Evolutionary conservation across 2,113 vertebrate species (phyloP), one percentile per base, ranked within the genome.

Genomic region (Hippocampus mohnikei): DNA sequence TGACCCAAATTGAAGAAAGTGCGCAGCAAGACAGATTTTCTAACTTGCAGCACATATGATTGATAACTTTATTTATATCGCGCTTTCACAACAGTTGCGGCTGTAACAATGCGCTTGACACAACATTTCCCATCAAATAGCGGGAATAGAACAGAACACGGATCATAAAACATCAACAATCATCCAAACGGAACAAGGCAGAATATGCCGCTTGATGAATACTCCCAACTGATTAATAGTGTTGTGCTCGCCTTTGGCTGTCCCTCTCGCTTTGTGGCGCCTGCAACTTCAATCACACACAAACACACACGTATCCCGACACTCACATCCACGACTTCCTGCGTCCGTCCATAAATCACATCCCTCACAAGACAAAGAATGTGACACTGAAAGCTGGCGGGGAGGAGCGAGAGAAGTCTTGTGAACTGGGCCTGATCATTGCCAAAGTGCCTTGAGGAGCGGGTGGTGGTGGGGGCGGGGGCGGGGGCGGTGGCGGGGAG

Each of bases 331-430:
- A 55, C 48, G 21, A 60, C 76, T 86, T 90, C 88, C 87, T 78
- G 67, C 76, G 73, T 84, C 76, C 1, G 5, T 70, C 76, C 81
- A 87, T 87, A 84, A 88, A 89, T 88, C 84, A 77, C 63, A 20
- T 63, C 37, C 8, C 81, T 87, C 81, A 76, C 80, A 81, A 88
- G 84, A 84, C 84, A 83, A 89, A 85, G 82, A 92, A 86, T 85
- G 87, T 83, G 82, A 88, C 83, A 77, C 61, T 50, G 74, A 66
- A 52, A 83, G 72, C 67, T 71, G 69, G 76, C 89, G 88, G 91
- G 91, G 93, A 92, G 93, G 62, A 79, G 70, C 60, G 5, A 48
- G 62, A 56, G 55, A 70, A 75, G 78, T 76, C 82, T 76, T 74
- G 66, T 82, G 86, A 85, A 83, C 81, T 7, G 3, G 50, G 71